These are phyloP conservation scores for Psittacula cyanocephala DNA, from an alignment of 2,113 vertebrate genomes.

Conservation along the genomic window DNA sequence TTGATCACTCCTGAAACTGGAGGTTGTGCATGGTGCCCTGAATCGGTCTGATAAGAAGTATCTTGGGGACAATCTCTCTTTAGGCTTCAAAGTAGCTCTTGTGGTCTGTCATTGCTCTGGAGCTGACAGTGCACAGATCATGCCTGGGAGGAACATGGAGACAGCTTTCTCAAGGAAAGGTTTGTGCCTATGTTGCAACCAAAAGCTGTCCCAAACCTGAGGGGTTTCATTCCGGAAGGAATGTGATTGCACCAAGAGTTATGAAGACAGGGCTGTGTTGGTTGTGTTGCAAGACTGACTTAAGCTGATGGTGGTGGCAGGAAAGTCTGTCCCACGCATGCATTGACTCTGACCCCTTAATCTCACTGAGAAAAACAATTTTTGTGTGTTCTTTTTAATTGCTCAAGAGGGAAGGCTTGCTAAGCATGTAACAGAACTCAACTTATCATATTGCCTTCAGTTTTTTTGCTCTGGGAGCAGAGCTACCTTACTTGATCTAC, in stretches of 20 bases:
- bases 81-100: background rate
- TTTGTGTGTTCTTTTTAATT: background rate
- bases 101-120: background rate
- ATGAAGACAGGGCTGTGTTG: rapidly evolving
- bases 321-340: background rate
- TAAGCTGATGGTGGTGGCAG: rapidly evolving
- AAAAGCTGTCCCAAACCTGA: background rate
- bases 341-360: background rate
- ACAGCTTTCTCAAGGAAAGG: background rate
- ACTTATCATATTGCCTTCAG: background rate
- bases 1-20: background rate
- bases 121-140: background rate
- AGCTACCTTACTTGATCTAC: background rate
- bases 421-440: background rate
- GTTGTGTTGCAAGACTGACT: background rate
- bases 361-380: background rate
- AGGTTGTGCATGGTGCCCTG: background rate
- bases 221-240: background rate
- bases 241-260: rapidly evolving
- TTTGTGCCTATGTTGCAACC: background rate
- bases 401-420: background rate
- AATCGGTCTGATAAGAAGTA: background rate
- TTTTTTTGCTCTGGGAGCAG: background rate
- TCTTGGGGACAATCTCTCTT: background rate
- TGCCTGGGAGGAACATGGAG: background rate